Evolutionary conservation across 2,888 invertebrate genomes (phyloP), one percentile per base, ranked within the genome.

Genomic region (Pristionchus japonicus): DNA sequence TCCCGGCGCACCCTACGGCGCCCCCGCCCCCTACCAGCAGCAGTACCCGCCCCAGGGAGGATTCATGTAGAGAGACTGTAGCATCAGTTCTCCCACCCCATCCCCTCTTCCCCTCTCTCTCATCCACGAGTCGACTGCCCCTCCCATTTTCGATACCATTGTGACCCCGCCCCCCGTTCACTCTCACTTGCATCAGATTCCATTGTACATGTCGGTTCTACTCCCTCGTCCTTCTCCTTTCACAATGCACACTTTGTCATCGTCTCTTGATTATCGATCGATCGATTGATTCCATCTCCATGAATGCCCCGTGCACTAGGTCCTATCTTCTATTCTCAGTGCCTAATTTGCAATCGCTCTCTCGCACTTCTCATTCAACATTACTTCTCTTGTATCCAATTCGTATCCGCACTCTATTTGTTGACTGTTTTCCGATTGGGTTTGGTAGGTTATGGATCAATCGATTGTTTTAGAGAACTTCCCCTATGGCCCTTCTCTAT

Each of bases 1-100:
- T 15, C 47, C 47, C 52, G 77, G 82, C 6, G 52, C 82, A 17
- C 82, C 82, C 7, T 88, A 83, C 83, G 88, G 88, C 52, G 90
- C 90, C n/a, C 80, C 89, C 9, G 86, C 43, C 20, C 74, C 61
- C 40, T 52, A 87, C 23, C 52, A 43, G 17, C 82, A 82, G 31
- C 31, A 34, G 67, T 77, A 80, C 15, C 77, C 74, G 27, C 88
- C 88, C 34, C 64, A 40, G 37, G 83, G 82, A 15, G 88, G 87
- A 52, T 88, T 82, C 70, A 89, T 88, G 88, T 88, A 70, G 64
- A 31, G 40, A 23, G 37, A 52, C 31, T 49, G 31, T 70, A 34
- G 86, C 74, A 37, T 85, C n/a, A n/a, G n/a, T n/a, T n/a, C n/a
- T n/a, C n/a, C n/a, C n/a, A n/a, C n/a, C n/a, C n/a, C n/a, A n/a